A percentile compares a stretch with the other conserved stretches of the same genome.
Evolutionary conservation across 23 tunicate species (phyloP).

Genomic region (Corella eumyota): DNA sequence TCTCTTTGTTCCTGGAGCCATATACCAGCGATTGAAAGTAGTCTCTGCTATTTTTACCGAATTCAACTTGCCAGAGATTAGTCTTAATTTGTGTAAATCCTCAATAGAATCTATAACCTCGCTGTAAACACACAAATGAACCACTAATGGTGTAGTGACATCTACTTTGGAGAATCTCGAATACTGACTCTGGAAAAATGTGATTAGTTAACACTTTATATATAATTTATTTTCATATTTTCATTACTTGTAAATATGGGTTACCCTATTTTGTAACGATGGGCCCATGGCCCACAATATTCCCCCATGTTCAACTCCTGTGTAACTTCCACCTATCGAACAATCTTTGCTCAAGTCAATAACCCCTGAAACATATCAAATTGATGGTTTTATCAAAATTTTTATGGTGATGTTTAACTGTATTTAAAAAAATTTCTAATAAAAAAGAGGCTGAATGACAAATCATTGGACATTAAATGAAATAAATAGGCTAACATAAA

Average conservation of each 20-base stretch:
- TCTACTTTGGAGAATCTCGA: conserved; percentile 23
- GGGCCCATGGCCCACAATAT: conserved; percentile 25
- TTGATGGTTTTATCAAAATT: too few species aligned
- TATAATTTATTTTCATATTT: not conserved
- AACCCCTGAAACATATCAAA: too few species aligned
- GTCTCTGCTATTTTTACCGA: not conserved
- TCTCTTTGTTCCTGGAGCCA: conserved; percentile 17
- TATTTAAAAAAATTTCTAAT: too few species aligned
- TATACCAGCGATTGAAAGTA: conserved; percentile 14
- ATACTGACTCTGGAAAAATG: conserved; percentile 10
- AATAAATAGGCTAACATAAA: too few species aligned
- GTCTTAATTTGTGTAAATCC: too few species aligned
- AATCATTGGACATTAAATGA: too few species aligned
- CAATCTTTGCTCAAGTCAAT: too few species aligned
- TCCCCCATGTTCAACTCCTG: conserved; percentile 20
- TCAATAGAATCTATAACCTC: not conserved
- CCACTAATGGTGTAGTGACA: conserved; percentile 28
- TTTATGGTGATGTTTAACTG: too few species aligned
- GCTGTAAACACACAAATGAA: conserved; percentile 9
- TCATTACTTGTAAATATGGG: too few species aligned
- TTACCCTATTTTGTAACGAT: conserved; percentile 5
- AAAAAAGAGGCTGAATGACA: too few species aligned
- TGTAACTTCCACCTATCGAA: conserved; percentile 24
- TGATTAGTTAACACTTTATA: not conserved
- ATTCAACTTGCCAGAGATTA: too few species aligned